Evolutionary conservation across 1,140 invertebrate genomes (phyloP).

Genomic region (Amyelois transitella): DNA sequence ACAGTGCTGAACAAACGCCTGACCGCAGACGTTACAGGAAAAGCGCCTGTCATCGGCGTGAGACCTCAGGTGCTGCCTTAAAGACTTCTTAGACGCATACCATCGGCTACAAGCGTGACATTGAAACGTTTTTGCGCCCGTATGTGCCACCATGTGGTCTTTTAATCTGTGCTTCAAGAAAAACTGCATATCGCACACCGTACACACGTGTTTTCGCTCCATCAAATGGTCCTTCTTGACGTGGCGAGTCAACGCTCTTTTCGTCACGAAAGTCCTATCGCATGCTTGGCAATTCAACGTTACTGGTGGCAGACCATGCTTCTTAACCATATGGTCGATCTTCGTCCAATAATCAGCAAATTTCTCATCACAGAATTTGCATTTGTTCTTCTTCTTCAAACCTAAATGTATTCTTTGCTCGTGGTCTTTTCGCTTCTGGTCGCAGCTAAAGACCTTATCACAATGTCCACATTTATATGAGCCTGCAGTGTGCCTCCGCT

Average conservation of each 20-base stretch:
- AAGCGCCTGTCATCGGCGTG: neutral
- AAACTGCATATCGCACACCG: neutral
- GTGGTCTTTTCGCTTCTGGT: constrained; percentile 23
- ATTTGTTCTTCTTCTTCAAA: constrained; percentile 23
- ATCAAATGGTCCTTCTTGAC: constrained; percentile 11
- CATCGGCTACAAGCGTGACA: neutral
- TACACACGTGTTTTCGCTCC: neutral
- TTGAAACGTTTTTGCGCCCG: neutral
- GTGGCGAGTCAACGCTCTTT: constrained; percentile 16
- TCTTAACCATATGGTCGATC: constrained; percentile 19
- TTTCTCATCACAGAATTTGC: constrained; percentile 28
- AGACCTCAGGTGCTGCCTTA: neutral
- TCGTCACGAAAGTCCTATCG: constrained; percentile 15
- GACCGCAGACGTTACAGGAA: neutral
- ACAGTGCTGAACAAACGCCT: neutral
- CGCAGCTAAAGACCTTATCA: constrained; percentile 22
- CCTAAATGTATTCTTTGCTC: constrained; percentile 19
- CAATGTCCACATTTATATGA: constrained; percentile 24
- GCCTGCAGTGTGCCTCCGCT: constrained; percentile 9
- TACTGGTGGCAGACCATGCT: constrained; percentile 19
- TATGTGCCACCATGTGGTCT: neutral
- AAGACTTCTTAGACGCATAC: neutral
- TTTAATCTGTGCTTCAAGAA: neutral
- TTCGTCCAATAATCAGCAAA: constrained; percentile 25
- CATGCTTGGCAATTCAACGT: constrained; percentile 29